Conservation (phyloP, 2,797 vertebrate species). For the Dallia pectoralis region DNA sequence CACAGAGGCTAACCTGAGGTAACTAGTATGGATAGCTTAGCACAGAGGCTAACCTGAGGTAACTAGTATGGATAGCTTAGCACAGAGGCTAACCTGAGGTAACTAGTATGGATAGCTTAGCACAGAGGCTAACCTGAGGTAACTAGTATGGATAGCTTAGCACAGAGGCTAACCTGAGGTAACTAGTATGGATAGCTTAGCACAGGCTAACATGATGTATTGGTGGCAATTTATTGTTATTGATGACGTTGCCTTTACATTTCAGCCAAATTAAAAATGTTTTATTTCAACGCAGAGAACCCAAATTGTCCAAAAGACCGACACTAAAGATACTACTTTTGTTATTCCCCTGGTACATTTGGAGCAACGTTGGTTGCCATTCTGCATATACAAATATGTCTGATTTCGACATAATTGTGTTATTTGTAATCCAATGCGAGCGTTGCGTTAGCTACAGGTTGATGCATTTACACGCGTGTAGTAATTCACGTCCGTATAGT, state of each 20-base stretch:
- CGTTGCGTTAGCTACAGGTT: slow-evolving; percentile 5
- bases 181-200: too few relatives aligned
- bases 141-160: too few relatives aligned
- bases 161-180: too few relatives aligned
- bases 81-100: too few relatives aligned
- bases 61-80: too few relatives aligned
- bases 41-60: too few relatives aligned
- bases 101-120: too few relatives aligned
- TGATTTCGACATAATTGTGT: neutral
- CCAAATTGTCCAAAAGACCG: neutral
- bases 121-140: too few relatives aligned
- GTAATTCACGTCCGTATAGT: neutral
- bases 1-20: neutral
- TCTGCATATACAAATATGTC: neutral
- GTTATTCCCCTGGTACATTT: neutral
- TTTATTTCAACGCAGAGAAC: slow-evolving; percentile 15
- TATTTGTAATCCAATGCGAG: neutral
- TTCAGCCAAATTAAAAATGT: neutral
- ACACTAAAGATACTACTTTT: neutral
- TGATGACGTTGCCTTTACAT: neutral
- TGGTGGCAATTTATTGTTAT: too few relatives aligned
- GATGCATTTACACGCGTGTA: neutral
- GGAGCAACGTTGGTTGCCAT: neutral
- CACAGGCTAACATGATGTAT: too few relatives aligned
- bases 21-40: too few relatives aligned